A percentile compares a stretch with the other conserved stretches of the same genome.
Evolutionary conservation across 30 jellyfish, hydroid and myxozoan genomes (phyloP).

Genomic region (Rhopilema esculentum): DNA sequence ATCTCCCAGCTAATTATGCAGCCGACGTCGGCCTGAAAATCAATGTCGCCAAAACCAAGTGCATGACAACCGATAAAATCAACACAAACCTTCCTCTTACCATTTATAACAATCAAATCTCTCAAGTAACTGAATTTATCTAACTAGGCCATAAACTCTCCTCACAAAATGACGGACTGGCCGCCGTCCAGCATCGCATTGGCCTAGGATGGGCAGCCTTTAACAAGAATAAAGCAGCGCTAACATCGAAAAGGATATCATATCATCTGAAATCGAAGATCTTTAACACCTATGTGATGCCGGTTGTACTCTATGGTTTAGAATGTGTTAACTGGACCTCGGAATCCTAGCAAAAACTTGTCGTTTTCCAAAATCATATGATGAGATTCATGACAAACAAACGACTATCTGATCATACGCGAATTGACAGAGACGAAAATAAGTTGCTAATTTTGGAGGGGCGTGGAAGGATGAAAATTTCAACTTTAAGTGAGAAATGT

Average conservation of each 20-base stretch:
- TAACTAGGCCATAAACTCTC: too few relatives aligned
- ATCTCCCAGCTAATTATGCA: conserved; percentile 26
- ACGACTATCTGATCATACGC: too few relatives aligned
- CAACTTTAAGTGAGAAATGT: too few relatives aligned
- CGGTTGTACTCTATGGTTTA: conserved; percentile 30
- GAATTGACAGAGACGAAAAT: too few relatives aligned
- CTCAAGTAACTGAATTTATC: conserved; percentile 37
- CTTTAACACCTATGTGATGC: conserved; percentile 33
- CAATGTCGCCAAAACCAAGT: conserved; percentile 39
- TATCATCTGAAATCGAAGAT: conserved; percentile 19
- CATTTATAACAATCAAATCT: conserved; percentile 21
- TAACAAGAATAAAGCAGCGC: conserved; percentile 38
- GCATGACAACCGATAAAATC: conserved; percentile 60
- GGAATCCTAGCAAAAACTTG: not conserved
- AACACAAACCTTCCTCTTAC: conserved; percentile 33
- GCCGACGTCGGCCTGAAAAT: conserved; percentile 29
- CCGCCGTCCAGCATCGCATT: conserved; percentile 48
- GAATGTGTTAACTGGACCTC: conserved; percentile 36
- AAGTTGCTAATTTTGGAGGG: too few relatives aligned
- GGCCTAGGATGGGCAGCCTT: conserved; percentile 23
- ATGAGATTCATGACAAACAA: too few relatives aligned
- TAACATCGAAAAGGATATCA: conserved; percentile 30
- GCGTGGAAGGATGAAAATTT: too few relatives aligned
- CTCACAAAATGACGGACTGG: too few relatives aligned
- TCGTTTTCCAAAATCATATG: not conserved